These are phyloP conservation scores for Crotalus tigris DNA, from an alignment of 2,113 vertebrate genomes.

Conservation along the genomic window DNA sequence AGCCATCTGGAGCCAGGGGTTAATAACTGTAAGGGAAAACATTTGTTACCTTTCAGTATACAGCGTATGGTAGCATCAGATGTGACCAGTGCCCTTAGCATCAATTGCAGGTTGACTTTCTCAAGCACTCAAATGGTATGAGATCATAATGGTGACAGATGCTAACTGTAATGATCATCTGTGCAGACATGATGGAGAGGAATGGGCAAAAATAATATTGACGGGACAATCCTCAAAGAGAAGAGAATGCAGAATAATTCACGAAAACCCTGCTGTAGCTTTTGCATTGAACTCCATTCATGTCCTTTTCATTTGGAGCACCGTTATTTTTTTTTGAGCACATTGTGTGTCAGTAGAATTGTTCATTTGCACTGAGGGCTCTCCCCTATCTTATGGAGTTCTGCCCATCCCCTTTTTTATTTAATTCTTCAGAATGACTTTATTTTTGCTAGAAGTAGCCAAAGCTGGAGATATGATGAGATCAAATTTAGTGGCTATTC, in stretches of 20 bases:
- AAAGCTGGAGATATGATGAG: background rate
- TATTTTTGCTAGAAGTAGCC: background rate
- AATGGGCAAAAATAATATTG: conserved; percentile 28
- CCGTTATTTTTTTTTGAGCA: background rate
- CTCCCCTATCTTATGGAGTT: background rate
- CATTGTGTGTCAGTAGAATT: too few relatives aligned
- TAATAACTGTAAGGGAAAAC: conserved; percentile 67
- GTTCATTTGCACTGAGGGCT: background rate
- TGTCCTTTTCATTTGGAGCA: background rate
- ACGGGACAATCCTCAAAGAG: conserved; percentile 1
- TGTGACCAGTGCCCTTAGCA: conserved; percentile 51
- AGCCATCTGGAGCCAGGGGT: conserved; percentile 70
- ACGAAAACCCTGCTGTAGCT: too few relatives aligned
- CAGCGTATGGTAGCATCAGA: conserved; percentile 53
- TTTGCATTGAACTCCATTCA: background rate
- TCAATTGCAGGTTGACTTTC: conserved; percentile 55
- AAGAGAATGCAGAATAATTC: background rate
- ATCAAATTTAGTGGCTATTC: background rate
- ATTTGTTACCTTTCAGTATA: conserved; percentile 62
- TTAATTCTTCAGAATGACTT: background rate
- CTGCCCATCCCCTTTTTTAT: background rate
- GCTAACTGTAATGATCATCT: conserved; percentile 61
- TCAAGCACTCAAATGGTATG: conserved; percentile 48
- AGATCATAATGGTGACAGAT: conserved; percentile 29
- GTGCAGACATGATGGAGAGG: conserved; percentile 23